Evolutionary conservation across 2,113 vertebrate species (phyloP), one percentile per base, ranked within the genome.

Genomic region (Amia ocellicauda): DNA sequence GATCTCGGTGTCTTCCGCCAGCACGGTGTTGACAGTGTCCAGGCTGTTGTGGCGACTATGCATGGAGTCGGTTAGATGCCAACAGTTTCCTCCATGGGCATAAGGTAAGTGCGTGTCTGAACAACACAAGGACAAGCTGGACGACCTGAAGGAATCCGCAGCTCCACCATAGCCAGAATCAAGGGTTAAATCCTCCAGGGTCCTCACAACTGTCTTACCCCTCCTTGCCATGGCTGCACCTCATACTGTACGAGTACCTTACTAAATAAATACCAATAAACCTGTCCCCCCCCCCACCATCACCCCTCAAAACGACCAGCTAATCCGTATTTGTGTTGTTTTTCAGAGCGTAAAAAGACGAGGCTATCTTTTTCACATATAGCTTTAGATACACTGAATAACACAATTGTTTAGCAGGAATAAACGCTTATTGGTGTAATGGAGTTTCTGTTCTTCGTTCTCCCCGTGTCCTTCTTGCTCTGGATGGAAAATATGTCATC

Each of bases 121-220:
- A 83, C 91, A 93, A 86, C 94, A 97, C 87, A 98, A 88, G 74
- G 96, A 98, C 89, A 95, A 90, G 87, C 92, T 99, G 87, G 94
- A 98, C 68, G 96, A 99, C 74, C 93, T 88, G 83, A 97, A 92
- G 73, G 96, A 98, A 90, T 98, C 96, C 56, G 94, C 95, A 72
- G 96, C 92, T 73, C 95, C 96, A 93, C 96, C 95, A 95, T 98
- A 98, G 87, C 96, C 96, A 78, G 96, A 98, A 85, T 98, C 96
- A 67, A 97, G 92, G 76, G 95, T 98, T 82, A 98, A 90, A 84
- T 98, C 95, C 91, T 98, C 96, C 92, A 98, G 93, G 78, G 95
- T 97, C 83, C 94, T 85, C 78, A 88, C 90, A 75, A 74, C 91
- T 77, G 92, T 90, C 91, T 93, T 95, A 92, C 91, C 94, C 90